Evolutionary conservation across 2,113 vertebrate genomes (phyloP).

Genomic region (Lasiurus cinereus): DNA sequence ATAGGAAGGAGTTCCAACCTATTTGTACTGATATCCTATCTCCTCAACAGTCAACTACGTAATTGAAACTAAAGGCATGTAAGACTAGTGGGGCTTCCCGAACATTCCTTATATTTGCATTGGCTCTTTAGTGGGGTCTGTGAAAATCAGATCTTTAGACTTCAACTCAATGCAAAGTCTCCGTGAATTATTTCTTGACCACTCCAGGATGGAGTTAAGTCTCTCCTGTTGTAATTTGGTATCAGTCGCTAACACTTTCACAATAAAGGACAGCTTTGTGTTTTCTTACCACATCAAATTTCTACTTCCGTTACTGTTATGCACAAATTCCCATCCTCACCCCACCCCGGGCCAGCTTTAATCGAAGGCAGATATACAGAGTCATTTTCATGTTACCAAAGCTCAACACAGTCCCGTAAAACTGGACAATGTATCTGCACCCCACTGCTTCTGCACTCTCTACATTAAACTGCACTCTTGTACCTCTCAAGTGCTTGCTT

Average conservation of each 20-base stretch:
- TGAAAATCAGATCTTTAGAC: slow-evolving; percentile 13
- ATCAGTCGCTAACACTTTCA: neutral
- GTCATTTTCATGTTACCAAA: neutral
- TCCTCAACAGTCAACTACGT: neutral
- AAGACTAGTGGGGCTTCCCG: slow-evolving; percentile 22
- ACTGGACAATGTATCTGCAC: neutral
- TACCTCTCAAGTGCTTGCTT: neutral
- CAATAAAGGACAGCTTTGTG: slow-evolving; percentile 3
- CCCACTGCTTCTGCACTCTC: neutral
- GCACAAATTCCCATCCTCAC: neutral
- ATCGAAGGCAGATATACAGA: neutral
- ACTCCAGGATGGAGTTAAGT: slow-evolving; percentile 5
- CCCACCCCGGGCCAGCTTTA: neutral
- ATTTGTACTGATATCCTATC: neutral
- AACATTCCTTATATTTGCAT: neutral
- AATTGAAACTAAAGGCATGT: neutral
- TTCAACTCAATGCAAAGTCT: neutral
- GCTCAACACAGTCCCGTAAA: neutral
- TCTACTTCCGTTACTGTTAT: neutral
- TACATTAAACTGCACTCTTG: neutral
- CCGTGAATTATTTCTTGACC: slow-evolving; percentile 30
- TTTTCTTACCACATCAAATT: slow-evolving; percentile 28
- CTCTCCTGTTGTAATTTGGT: slow-evolving; percentile 28
- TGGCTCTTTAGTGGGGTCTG: neutral
- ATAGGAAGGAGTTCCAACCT: neutral